Percentiles rank a stretch among this genome's conserved stretches.
These are phyloP conservation scores for Chrysina gloriosa DNA, from an alignment of 2,888 invertebrate genomes.

Conservation along the genomic window DNA sequence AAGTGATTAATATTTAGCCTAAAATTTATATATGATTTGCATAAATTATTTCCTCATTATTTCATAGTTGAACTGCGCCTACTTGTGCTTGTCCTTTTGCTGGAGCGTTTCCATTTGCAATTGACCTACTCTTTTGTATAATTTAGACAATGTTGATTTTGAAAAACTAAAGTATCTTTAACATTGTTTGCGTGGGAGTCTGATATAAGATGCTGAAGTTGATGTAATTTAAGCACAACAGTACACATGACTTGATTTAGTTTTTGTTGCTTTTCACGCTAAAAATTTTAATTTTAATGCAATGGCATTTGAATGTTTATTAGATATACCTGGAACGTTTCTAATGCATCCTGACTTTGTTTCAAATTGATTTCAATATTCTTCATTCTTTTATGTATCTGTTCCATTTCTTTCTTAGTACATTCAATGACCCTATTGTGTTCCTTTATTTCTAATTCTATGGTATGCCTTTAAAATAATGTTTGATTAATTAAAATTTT, in stretches of 20 bases:
- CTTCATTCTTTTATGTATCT: slow-evolving; percentile 31
- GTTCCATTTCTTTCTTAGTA: slow-evolving; percentile 64
- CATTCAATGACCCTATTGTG: slow-evolving; percentile 70
- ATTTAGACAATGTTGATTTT: slow-evolving; percentile 68
- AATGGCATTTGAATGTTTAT: not conserved
- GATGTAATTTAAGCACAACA: slow-evolving; percentile 76
- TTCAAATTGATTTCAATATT: slow-evolving; percentile 34
- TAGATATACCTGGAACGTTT: slow-evolving; percentile 72
- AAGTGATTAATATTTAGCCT: slow-evolving; percentile 77
- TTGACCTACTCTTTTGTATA: slow-evolving; percentile 74
- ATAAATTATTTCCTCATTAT: not conserved
- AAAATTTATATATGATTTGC: slow-evolving; percentile 34
- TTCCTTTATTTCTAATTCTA: slow-evolving; percentile 73
- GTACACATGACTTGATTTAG: slow-evolving; percentile 82
- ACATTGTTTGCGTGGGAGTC: slow-evolving; percentile 61
- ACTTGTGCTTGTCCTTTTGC: slow-evolving; percentile 73
- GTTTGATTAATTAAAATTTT: not conserved
- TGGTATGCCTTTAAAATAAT: slow-evolving; percentile 60
- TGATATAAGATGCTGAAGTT: slow-evolving; percentile 71
- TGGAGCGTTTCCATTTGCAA: slow-evolving; percentile 74
- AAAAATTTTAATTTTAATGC: slow-evolving; percentile 46
- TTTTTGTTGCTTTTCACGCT: slow-evolving; percentile 80
- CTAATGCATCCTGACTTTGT: slow-evolving; percentile 65
- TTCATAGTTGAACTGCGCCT: slow-evolving; percentile 47
- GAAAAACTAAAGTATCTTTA: slow-evolving; percentile 72